Base-by-base conservation (phyloP, 2,888 invertebrate genomes). In the Margaritifera margaritifera region DNA sequence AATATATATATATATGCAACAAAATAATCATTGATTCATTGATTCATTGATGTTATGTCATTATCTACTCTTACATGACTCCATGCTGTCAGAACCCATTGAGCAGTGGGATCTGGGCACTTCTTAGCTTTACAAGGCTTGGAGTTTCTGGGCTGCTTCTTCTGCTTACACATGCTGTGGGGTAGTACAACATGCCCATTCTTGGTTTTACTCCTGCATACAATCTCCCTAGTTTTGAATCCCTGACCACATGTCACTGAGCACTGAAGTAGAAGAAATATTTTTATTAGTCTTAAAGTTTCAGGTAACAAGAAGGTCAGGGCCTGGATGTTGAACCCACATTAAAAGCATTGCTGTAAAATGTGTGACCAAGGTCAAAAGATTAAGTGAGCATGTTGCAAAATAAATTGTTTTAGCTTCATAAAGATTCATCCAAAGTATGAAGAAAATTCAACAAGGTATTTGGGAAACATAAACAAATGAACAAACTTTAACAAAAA, bases 161-260 rank as follows among this genome's bases (percentile, higher is more conserved):
- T 64, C n/a, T 67, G 71, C 20, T 72, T 53, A 72, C 82, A 83
- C 79, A 80, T 77, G 22, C 71, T 78, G 58, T 80, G 72, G 11
- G 82, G 79, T 20, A 78, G 73, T 3, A 71, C 63, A 25, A 79
- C 76, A 63, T 72, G 80, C 57, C 87, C 87, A 65, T 64, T 69
- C 62, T 27, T 72, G 66, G 82, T 78, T 64, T 78, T 79, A 57
- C 80, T 80, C 20, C 74, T 76, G 68, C 87, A 87, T 6, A 69
- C 69, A 25, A 83, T 79, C 11, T 64, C 68, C n/a, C 87, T 76
- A 8, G 77, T 69, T 61, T 73, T 81, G 27, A 79, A 51, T 15
- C 87, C 87, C 55, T 77, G 78, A 27, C 81, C 86, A 72, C 87
- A 87, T 11, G 83, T 81, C 20, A 62, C 70, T 52, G 85, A 84